Conservation (phyloP, 2,888 invertebrate species). For the Noctua janthe region DNA sequence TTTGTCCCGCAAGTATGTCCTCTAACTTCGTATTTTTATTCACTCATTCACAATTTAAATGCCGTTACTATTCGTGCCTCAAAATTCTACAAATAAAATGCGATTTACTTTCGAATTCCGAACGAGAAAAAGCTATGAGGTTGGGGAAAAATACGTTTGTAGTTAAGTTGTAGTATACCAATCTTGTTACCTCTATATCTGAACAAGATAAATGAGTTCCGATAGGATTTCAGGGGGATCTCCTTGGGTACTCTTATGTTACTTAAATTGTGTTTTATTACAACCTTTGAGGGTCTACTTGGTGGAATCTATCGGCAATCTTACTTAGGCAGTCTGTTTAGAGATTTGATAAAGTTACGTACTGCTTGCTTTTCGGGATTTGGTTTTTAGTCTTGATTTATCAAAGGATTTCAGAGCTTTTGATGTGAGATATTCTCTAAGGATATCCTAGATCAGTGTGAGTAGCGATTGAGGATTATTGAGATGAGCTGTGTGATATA, state of each 20-base stretch:
- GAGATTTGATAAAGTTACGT: slow-evolving; percentile 8
- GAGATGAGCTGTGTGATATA: not conserved
- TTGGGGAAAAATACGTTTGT: slow-evolving; percentile 48
- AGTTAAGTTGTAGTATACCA: slow-evolving; percentile 50
- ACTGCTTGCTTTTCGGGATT: not conserved
- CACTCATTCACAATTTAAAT: not conserved
- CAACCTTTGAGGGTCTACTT: not conserved
- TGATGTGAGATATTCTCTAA: not conserved
- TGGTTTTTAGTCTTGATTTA: slow-evolving; percentile 7
- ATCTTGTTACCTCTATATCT: slow-evolving; percentile 56
- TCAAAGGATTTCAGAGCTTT: not conserved
- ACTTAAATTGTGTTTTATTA: slow-evolving; percentile 43
- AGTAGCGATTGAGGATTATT: no score
- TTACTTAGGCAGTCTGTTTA: slow-evolving; percentile 13
- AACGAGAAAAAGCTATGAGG: slow-evolving; percentile 44
- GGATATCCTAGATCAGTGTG: not conserved
- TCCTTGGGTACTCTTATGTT: slow-evolving; percentile 9
- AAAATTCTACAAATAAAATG: slow-evolving; percentile 6
- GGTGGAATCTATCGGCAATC: not conserved
- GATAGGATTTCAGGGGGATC: slow-evolving; percentile 34
- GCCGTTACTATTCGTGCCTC: not conserved
- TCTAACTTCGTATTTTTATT: not conserved
- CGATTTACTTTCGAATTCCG: slow-evolving; percentile 44
- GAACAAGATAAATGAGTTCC: slow-evolving; percentile 57
- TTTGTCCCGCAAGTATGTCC: not conserved